These are phyloP conservation scores for Trichonephila clavata DNA, from an alignment of 1,140 invertebrate species.

Conservation along the genomic window DNA sequence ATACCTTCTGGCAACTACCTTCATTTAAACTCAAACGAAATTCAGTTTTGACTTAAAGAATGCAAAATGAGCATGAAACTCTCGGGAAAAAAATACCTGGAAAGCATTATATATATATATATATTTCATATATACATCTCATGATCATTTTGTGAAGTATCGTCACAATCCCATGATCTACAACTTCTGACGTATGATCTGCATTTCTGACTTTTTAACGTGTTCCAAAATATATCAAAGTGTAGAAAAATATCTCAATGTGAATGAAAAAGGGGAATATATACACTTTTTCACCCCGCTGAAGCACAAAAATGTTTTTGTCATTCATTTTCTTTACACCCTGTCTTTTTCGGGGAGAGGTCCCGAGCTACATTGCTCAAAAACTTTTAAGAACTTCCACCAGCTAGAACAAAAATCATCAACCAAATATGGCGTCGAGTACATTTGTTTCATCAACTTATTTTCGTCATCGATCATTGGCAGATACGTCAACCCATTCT, in stretches of 20 bases:
- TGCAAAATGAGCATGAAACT: background rate
- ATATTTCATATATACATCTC: background rate
- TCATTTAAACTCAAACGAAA: background rate
- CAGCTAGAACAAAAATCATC: constrained; percentile 38
- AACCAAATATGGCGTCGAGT: constrained; percentile 8
- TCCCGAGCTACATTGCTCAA: background rate
- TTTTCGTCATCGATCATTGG: constrained; percentile 36
- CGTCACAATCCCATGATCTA: background rate
- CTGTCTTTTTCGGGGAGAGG: background rate
- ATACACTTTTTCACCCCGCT: background rate
- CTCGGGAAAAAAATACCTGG: background rate
- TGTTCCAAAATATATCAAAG: constrained; percentile 2
- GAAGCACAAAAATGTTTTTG: background rate
- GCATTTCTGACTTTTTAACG: constrained; percentile 1
- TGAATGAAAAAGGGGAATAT: background rate
- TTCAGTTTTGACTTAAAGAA: background rate
- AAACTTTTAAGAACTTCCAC: constrained; percentile 10
- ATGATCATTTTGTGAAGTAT: background rate
- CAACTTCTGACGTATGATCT: constrained; percentile 8
- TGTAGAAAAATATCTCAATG: background rate
- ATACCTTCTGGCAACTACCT: too few relatives aligned
- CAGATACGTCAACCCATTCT: constrained; percentile 28
- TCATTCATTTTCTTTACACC: background rate
- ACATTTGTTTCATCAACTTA: constrained; percentile 56
- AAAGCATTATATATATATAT: background rate